Percentiles rank a stretch among this genome's conserved stretches.
Conservation (phyloP, 2,888 invertebrate species). For the Macrosoma leucophasiata region DNA sequence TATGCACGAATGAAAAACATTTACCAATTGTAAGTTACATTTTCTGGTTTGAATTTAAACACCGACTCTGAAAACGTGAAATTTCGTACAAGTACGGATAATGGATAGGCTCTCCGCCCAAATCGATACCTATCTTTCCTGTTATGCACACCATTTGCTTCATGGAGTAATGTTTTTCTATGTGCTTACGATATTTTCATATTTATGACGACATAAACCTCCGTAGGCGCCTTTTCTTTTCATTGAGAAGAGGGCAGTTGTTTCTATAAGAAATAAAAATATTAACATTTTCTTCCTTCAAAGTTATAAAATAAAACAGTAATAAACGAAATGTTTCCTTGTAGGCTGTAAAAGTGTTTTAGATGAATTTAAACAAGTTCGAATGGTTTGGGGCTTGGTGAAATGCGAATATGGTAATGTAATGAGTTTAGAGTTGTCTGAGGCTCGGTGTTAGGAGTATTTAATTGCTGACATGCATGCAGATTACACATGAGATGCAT, state of each 20-base stretch:
- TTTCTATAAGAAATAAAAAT: constrained; percentile 25
- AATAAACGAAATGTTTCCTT: constrained; percentile 7
- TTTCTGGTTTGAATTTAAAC: too few species aligned
- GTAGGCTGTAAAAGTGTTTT: constrained; percentile 4
- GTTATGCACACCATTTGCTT: constrained; percentile 33
- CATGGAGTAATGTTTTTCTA: constrained; percentile 33
- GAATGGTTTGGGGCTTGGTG: too few species aligned
- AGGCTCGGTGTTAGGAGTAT: too few species aligned
- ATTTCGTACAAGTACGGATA: constrained; percentile 16
- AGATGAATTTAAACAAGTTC: too few species aligned
- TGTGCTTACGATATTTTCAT: constrained; percentile 34
- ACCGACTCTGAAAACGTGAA: too few species aligned
- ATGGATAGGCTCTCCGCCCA: constrained; percentile 13
- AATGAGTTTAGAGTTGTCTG: too few species aligned
- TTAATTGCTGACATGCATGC: too few species aligned
- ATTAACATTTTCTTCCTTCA: constrained; percentile 16
- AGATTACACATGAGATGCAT: constrained; percentile 8
- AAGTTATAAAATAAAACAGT: constrained; percentile 14
- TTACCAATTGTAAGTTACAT: too few species aligned
- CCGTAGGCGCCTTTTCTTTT: constrained; percentile 25
- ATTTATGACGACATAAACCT: constrained; percentile 35
- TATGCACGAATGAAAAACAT: too few species aligned
- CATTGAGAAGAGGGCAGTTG: constrained; percentile 29
- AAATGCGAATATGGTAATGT: too few species aligned
- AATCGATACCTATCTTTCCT: constrained; percentile 21